Evolutionary conservation across 1,140 invertebrate species (phyloP), one percentile per base, ranked within the genome.

Genomic region (Drosophila guanche): DNA sequence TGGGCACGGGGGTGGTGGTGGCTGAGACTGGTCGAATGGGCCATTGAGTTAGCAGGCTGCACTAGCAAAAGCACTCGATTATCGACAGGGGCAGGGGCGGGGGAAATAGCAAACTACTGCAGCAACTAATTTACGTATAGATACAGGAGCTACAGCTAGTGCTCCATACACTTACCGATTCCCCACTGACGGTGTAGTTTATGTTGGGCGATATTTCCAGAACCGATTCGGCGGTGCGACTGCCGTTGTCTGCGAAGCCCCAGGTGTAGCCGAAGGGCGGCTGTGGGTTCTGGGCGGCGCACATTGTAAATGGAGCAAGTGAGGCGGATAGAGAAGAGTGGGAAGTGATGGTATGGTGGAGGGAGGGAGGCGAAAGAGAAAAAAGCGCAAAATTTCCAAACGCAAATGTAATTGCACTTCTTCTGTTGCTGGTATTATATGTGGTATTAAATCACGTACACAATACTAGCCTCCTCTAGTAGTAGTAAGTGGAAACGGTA

Each of bases 201-300:
- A 91, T 91, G 84, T 91, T 91, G 60, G 90, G 89, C 75, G 90
- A 90, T 90, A 91, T 91, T 68, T 91, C 90, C 72, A 91, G 81
- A 43, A 91, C 90, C 48, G 89, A 90, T 66, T 91, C 90, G 54
- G 89, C 73, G 53, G 78, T 76, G 59, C 81, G 81, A 74, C 76
- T 81, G 56, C 80, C 86, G 72, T 91, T 91, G 80, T 91, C 90
- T 55, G 90, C 84, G 66, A 91, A 90, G 46, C 89, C 81, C 90
- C 90, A 91, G 70, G 90, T 73, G 68, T 91, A 91, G 72, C 90
- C 90, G 57, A 91, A 91, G 77, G 81, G 86, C 73, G 81, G 73
- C 61, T 33, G 29, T 33, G 90, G 89, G 77, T 91, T 91, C 74
- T 91, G 90, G 74, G 90, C 90, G 75, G 90, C 90, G 89, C 90